Conservation (phyloP, 2,797 vertebrate genomes). For the Acropternis orthonyx region DNA sequence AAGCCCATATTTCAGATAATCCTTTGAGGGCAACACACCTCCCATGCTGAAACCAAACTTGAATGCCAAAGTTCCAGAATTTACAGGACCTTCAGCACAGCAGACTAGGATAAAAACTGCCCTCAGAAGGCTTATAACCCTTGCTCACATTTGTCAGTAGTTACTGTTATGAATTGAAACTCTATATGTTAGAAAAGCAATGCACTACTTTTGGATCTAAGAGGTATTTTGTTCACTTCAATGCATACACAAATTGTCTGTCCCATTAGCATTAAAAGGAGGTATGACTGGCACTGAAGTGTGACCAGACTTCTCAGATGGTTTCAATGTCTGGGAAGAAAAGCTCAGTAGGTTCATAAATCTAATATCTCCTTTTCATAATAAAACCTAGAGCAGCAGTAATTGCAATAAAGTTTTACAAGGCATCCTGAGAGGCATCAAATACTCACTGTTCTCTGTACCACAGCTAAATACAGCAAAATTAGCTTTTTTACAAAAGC, state of each 20-base stretch:
- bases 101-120: neutral
- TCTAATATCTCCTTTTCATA: slow-evolving; percentile 19
- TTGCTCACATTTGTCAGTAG: neutral
- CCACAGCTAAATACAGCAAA: slow-evolving; percentile 10
- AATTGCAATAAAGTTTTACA: slow-evolving; percentile 49
- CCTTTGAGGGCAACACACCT: neutral
- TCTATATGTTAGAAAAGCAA: neutral
- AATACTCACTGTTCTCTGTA: neutral
- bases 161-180: neutral
- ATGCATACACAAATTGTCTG: neutral
- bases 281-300: neutral
- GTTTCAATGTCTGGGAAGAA: neutral
- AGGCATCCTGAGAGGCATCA: neutral
- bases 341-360: slow-evolving; percentile 14
- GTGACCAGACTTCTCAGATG: neutral
- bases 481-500: neutral
- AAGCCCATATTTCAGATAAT: neutral
- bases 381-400: slow-evolving; percentile 20
- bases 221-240: neutral
- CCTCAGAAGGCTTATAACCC: neutral
- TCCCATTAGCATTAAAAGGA: neutral
- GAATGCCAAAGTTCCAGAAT: neutral
- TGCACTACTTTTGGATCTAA: neutral
- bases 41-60: neutral
- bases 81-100: neutral